A percentile compares a stretch with the other conserved stretches of the same genome.
Evolutionary conservation across 2,113 vertebrate species (phyloP).

Genomic region (Elephantulus edwardii): DNA sequence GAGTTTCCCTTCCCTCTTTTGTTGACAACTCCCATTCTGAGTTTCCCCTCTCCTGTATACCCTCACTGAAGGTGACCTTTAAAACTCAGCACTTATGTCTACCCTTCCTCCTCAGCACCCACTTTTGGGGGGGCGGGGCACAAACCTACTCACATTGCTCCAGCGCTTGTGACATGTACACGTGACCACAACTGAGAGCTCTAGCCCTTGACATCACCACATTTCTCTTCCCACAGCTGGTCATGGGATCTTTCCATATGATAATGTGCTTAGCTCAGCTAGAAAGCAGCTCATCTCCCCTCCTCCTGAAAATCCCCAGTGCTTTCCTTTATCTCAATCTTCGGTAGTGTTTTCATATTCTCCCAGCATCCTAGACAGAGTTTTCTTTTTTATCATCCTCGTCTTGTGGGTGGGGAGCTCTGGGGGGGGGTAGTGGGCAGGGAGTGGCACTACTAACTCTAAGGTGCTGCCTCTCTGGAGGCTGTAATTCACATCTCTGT

Average conservation of each 20-base stretch:
- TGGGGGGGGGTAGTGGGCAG: too few species aligned
- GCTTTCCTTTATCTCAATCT: not conserved
- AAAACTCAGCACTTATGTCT: not conserved
- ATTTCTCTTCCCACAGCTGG: not conserved
- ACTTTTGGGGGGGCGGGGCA: not conserved
- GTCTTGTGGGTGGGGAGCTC: too few species aligned
- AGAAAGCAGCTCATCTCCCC: not conserved
- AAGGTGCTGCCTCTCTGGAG: too few species aligned
- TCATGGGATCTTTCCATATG: slow-evolving; percentile 21
- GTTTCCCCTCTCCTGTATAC: not conserved
- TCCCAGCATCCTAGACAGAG: not conserved
- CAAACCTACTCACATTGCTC: not conserved
- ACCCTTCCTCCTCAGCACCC: not conserved
- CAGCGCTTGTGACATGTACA: not conserved
- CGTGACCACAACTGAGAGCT: not conserved
- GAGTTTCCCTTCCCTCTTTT: not conserved
- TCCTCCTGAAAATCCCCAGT: not conserved
- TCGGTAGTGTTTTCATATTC: not conserved
- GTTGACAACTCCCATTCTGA: not conserved
- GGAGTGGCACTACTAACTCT: too few species aligned
- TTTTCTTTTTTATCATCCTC: too few species aligned
- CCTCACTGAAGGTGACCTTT: not conserved
- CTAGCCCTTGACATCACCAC: not conserved
- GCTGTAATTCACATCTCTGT: too few species aligned
- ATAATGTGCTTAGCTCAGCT: not conserved